Percentiles rank a stretch among this genome's conserved stretches.
These are phyloP conservation scores for Otus sunia DNA, from an alignment of 2,113 vertebrate genomes.

Conservation along the genomic window DNA sequence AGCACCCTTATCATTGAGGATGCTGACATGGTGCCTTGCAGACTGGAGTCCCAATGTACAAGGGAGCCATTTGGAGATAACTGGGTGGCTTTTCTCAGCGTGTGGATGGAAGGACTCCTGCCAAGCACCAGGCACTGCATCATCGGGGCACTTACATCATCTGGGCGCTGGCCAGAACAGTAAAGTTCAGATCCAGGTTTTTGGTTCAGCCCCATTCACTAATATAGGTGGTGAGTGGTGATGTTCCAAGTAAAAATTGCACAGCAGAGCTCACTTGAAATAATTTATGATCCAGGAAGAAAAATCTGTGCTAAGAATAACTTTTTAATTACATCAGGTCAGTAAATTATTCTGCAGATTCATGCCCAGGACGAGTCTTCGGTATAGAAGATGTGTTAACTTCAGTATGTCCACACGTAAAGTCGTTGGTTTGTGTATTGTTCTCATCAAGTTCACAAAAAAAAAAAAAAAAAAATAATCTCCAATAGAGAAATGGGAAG, in stretches of 20 bases:
- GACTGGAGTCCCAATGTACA: background rate
- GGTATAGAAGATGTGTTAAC: background rate
- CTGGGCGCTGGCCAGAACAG: background rate
- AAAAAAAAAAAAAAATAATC: too few species aligned
- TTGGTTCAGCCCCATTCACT: background rate
- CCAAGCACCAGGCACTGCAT: background rate
- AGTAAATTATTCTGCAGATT: constrained; percentile 1
- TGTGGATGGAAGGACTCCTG: background rate
- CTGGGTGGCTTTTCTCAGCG: background rate
- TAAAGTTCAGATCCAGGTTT: background rate
- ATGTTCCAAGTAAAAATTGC: background rate
- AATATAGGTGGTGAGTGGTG: background rate
- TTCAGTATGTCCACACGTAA: background rate
- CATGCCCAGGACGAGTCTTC: background rate
- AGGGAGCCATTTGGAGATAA: background rate
- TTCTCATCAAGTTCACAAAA: background rate
- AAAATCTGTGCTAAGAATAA: constrained; percentile 30
- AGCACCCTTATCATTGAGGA: background rate
- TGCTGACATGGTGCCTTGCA: background rate
- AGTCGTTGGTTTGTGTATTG: background rate
- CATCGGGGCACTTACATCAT: background rate
- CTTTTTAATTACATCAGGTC: constrained; percentile 43
- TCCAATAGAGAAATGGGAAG: background rate
- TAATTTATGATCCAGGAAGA: background rate
- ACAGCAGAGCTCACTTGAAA: background rate